A percentile compares a stretch with the other conserved stretches of the same genome.
Conservation (phyloP, 2,888 invertebrate genomes). For the Alitta virens region DNA sequence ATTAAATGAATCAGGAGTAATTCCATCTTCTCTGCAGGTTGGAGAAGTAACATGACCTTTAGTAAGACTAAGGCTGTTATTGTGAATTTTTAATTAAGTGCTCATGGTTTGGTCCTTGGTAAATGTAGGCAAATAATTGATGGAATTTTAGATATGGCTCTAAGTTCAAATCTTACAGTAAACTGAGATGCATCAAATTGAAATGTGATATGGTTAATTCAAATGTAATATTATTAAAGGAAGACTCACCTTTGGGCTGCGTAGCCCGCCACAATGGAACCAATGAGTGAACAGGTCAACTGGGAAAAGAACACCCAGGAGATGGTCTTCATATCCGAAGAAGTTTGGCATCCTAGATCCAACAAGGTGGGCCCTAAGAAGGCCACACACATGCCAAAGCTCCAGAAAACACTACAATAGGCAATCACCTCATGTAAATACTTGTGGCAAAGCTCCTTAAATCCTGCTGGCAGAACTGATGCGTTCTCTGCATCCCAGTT, state of each 20-base stretch:
- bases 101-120: too few species aligned
- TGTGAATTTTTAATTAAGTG: too few species aligned
- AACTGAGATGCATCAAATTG: too few species aligned
- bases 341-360: constrained; percentile 59
- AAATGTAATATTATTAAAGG: too few species aligned
- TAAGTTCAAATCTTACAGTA: too few species aligned
- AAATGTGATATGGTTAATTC: too few species aligned
- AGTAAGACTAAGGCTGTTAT: too few species aligned
- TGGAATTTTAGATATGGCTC: too few species aligned
- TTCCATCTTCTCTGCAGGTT: too few species aligned
- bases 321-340: constrained; percentile 55
- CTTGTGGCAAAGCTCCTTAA: constrained; percentile 51
- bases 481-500: background rate
- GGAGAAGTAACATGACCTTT: too few species aligned
- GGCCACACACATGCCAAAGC: constrained; percentile 61
- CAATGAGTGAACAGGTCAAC: constrained; percentile 58
- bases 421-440: constrained; percentile 56
- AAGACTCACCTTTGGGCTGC: constrained; percentile 57
- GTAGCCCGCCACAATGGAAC: constrained; percentile 57
- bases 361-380: constrained; percentile 60
- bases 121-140: too few species aligned
- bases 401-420: constrained; percentile 58
- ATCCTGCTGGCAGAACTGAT: constrained; percentile 34
- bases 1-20: too few species aligned
- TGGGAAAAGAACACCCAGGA: constrained; percentile 60